These are phyloP conservation scores for Musca vetustissima DNA, from an alignment of 1,140 invertebrate genomes.

Conservation along the genomic window DNA sequence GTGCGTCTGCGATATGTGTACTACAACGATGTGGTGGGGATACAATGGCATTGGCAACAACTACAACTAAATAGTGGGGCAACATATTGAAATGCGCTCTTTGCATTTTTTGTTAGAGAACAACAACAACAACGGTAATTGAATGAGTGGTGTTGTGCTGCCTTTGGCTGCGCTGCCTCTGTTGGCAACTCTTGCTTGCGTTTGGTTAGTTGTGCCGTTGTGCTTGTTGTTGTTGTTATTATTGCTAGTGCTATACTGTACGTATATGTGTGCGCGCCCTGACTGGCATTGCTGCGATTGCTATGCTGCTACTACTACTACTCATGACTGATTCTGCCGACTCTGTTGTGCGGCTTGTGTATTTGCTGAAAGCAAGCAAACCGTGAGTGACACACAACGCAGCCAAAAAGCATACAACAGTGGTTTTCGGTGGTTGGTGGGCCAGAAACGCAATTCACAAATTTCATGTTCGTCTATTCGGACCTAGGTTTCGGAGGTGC, in stretches of 20 bases:
- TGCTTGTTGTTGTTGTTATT: constrained; percentile 11
- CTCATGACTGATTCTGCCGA: background rate
- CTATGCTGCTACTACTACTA: no score
- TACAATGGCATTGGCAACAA: background rate
- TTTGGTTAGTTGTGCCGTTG: background rate
- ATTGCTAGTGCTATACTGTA: background rate
- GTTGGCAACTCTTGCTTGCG: no score
- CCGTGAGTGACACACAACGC: background rate
- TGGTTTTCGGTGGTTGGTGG: constrained; percentile 40
- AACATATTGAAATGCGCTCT: no score
- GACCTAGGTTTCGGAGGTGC: constrained; percentile 56
- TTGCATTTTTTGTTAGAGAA: constrained; percentile 1
- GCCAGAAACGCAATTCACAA: constrained; percentile 53
- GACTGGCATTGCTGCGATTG: background rate
- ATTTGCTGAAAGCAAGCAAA: background rate
- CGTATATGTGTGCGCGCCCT: constrained; percentile 14
- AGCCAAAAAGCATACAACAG: background rate
- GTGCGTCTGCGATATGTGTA: no score
- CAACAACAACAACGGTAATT: no score
- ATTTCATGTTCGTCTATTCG: constrained; percentile 53
- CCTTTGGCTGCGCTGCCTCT: background rate
- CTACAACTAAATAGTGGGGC: constrained; percentile 8
- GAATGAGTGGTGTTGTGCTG: constrained; percentile 5
- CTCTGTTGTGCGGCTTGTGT: background rate
- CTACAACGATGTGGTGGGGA: no score